Conservation (phyloP, 2,113 vertebrate species). For the Fukomys damarensis region DNA sequence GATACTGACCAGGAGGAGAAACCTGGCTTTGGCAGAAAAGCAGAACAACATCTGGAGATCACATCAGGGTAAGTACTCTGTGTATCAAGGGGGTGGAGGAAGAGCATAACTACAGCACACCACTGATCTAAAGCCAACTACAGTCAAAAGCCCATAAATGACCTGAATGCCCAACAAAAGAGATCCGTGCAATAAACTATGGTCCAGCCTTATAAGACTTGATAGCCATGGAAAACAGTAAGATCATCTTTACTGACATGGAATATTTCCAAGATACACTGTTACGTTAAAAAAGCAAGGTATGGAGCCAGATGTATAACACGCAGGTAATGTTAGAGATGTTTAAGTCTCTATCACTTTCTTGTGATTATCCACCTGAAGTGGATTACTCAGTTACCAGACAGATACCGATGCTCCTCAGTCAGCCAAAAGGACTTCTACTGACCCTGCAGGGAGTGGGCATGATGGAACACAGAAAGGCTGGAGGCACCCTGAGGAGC, state of each 20-base stretch:
- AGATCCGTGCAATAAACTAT: not conserved
- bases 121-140: not conserved
- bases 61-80: fast-evolving
- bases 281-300: not conserved
- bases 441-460: not conserved
- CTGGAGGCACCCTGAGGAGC: not conserved
- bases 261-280: not conserved
- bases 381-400: not conserved
- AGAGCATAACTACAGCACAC: not conserved
- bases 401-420: not conserved
- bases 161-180: not conserved
- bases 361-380: not conserved
- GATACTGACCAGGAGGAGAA: not conserved
- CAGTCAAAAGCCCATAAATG: not conserved
- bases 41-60: not conserved
- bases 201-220: not conserved
- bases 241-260: not conserved
- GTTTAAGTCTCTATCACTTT: not conserved
- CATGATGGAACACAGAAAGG: not conserved
- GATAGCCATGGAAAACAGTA: not conserved
- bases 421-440: not conserved
- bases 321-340: not conserved
- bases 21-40: constrained; percentile 20
- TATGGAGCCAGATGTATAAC: not conserved
- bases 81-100: not conserved